Conservation (phyloP, 2,888 invertebrate species). For the Argyresthia albistria region DNA sequence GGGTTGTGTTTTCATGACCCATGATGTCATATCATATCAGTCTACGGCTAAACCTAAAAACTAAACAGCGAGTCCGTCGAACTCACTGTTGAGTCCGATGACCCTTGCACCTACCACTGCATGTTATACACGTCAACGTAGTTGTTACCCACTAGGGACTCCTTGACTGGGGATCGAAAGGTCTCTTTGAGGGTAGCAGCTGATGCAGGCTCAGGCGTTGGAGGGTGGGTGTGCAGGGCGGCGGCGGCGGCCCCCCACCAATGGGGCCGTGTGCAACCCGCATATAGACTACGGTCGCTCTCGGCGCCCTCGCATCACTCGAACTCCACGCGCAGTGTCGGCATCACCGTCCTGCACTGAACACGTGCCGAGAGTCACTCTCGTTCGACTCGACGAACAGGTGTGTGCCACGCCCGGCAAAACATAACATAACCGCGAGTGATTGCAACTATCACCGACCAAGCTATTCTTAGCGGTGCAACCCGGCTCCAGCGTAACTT, state of each 20-base stretch:
- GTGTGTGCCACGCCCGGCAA: slow-evolving; percentile 42
- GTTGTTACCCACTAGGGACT: no score
- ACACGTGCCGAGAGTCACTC: slow-evolving; percentile 68
- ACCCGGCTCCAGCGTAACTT: slow-evolving; percentile 61
- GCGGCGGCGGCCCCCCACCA: slow-evolving; percentile 45
- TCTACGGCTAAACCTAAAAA: no score
- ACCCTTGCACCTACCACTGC: no score
- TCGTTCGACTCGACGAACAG: slow-evolving; percentile 70
- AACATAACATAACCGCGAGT: slow-evolving; percentile 45
- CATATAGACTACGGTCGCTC: slow-evolving; percentile 64
- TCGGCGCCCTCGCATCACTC: slow-evolving; percentile 66
- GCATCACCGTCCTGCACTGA: slow-evolving; percentile 61
- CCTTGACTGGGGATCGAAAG: no score
- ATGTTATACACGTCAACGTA: no score
- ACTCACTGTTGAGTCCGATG: no score
- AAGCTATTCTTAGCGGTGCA: slow-evolving; percentile 62
- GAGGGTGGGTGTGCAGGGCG: slow-evolving; percentile 22
- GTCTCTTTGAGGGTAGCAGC: slow-evolving; percentile 4
- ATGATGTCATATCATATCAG: no score
- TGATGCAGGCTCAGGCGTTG: background rate
- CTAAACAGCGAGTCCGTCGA: no score
- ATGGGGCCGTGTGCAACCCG: slow-evolving; percentile 70
- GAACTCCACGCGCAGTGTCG: slow-evolving; percentile 70
- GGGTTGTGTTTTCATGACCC: no score
- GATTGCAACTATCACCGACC: slow-evolving; percentile 48